These are phyloP conservation scores for Mormyrops attenuatus DNA, from an alignment of 2,797 vertebrate genomes.

Conservation along the genomic window DNA sequence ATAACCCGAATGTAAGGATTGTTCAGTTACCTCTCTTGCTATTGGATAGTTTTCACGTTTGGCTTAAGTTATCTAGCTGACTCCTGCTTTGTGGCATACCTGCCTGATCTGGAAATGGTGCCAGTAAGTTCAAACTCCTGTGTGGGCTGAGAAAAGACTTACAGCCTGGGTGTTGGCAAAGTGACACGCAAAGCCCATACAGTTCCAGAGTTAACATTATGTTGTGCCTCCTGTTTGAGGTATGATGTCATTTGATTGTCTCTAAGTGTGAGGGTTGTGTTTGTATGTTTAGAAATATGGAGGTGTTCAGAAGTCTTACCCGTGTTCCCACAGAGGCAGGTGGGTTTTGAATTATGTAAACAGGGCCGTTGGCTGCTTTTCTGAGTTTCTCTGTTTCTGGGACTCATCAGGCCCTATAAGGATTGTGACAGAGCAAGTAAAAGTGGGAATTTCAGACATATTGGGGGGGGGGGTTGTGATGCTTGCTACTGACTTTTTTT, in stretches of 20 bases:
- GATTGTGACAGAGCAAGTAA: background rate
- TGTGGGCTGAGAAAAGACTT: background rate
- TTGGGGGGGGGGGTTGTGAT: background rate
- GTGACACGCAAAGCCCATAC: background rate
- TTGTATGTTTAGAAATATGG: background rate
- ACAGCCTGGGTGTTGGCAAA: background rate
- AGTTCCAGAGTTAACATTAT: background rate
- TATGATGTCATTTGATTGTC: slow-evolving; percentile 4
- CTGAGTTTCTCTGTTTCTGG: background rate
- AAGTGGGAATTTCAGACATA: background rate
- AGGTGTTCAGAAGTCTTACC: background rate
- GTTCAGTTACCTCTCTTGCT: background rate
- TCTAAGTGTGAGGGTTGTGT: background rate
- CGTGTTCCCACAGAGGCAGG: background rate
- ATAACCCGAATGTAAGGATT: background rate
- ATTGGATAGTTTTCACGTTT: background rate
- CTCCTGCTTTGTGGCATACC: background rate
- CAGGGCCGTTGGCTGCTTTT: background rate
- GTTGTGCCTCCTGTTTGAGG: background rate
- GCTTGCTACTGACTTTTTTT: background rate
- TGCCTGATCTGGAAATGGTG: background rate
- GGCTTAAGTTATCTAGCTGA: background rate
- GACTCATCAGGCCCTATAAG: background rate
- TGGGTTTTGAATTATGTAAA: slow-evolving; percentile 10
- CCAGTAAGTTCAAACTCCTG: background rate